phyloP scores from a whole-genome alignment of 2,888 invertebrate species.

The Ceratothoa steindachneri region DNA sequence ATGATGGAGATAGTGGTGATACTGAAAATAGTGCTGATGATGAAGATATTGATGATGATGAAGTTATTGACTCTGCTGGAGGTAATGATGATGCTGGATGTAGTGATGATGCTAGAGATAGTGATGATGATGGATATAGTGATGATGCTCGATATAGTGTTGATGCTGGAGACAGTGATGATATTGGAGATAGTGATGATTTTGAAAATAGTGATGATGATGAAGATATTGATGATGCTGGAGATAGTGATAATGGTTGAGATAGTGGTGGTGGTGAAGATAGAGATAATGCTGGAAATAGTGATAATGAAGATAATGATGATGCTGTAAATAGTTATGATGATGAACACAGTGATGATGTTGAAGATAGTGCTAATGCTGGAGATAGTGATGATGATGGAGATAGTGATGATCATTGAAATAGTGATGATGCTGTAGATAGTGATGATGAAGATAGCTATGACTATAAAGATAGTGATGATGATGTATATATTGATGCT shows the following conservation, averaged over 20 bases:
- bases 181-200: not conserved
- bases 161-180: not conserved
- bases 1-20: not conserved
- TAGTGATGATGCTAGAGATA: not conserved
- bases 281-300: not conserved
- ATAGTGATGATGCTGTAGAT: not conserved
- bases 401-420: not conserved
- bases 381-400: not conserved
- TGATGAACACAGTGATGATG: not conserved
- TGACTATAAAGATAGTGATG: not conserved
- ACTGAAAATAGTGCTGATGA: not conserved
- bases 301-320: too few species aligned
- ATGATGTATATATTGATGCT: not conserved
- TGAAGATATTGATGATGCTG: not conserved
- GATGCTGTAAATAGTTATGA: not conserved
- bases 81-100: not conserved
- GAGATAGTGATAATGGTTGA: not conserved
- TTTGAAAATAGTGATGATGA: not conserved
- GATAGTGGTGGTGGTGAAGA: not conserved
- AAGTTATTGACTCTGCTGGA: not conserved
- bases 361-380: not conserved
- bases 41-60: not conserved
- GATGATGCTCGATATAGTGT: not conserved
- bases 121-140: not conserved
- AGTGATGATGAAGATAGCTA: not conserved